Base-by-base conservation (phyloP, 1,140 invertebrate genomes). In the Berghia stephanieae region DNA sequence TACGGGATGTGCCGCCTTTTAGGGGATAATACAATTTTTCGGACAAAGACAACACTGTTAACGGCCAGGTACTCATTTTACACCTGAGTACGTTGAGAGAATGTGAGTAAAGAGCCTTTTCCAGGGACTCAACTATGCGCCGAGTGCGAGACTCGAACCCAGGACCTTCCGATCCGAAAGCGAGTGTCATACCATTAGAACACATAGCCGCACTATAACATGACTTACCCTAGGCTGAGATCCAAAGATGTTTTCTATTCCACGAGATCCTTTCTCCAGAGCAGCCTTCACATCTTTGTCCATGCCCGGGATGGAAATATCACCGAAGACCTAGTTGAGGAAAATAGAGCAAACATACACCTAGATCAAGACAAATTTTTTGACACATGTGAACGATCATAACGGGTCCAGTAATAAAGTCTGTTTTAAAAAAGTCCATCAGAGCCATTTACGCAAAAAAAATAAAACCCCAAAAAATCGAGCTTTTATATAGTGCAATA, bases 291-390 rank as follows among this genome's bases (percentile, higher is more conserved):
- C 77, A 67, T 87, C 86, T 73, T 87, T 87, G 81, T 86, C 86
- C 85, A 88, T 84, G 2, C 86, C 87, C 13, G 87, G 85, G 43
- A 87, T 80, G 27, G 80, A 76, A 74, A 88, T 84, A 49, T 88
- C 87, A 43, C 87, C 87, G 84, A 88, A 88, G 46, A 88, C 83
- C 87, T 88, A n/a, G n/a, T n/a, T n/a, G 75, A 24, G n/a, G 27
- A 73, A 8, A 73, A 46, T 13, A 34, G 16, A 52, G 24, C 70
- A 73, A 13, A 3, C 18, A 36, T 13, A 43, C 42, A 80, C 27
- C 34, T 0, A 36, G 76, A 78, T 38, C 31, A 60, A 43, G 0
- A 55, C 44, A 43, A 57, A 43, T 34, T 36, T n/a, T n/a, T n/a
- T n/a, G n/a, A n/a, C n/a, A n/a, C n/a, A n/a, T n/a, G n/a, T n/a